These are phyloP conservation scores for Chrysaora quinquecirrha DNA, from an alignment of 30 jellyfish, hydroid and myxozoan species.

Conservation along the genomic window DNA sequence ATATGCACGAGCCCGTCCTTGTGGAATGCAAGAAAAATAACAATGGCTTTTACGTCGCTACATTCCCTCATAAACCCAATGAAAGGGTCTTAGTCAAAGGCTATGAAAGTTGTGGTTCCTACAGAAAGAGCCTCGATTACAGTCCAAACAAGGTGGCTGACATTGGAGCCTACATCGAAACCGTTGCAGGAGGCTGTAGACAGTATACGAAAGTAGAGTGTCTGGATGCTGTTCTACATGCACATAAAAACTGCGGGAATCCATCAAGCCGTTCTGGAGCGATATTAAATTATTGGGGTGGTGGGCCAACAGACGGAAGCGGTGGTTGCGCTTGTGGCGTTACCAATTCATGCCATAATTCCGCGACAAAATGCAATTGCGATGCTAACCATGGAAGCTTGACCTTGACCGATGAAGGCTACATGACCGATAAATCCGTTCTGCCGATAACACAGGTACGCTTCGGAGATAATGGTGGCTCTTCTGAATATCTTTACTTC, in stretches of 20 bases:
- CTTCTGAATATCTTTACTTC: background rate
- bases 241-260: background rate
- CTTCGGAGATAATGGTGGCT: background rate
- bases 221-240: background rate
- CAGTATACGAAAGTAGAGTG: background rate
- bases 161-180: background rate
- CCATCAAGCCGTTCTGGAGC: background rate
- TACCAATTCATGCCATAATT: background rate
- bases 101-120: background rate
- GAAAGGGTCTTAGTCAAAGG: background rate
- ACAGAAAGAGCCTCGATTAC: background rate
- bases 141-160: background rate
- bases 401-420: background rate
- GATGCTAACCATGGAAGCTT: background rate
- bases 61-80: background rate
- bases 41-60: background rate
- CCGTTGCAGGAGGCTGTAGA: background rate
- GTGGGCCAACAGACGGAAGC: background rate
- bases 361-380: background rate
- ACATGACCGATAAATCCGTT: background rate
- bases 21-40: background rate
- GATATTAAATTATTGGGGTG: background rate
- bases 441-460: background rate
- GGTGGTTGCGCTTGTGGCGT: background rate
- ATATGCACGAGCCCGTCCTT: background rate